A percentile compares a stretch with the other conserved stretches of the same genome.
These are phyloP conservation scores for Apocheima hispidaria DNA, from an alignment of 2,888 invertebrate species.

Conservation along the genomic window DNA sequence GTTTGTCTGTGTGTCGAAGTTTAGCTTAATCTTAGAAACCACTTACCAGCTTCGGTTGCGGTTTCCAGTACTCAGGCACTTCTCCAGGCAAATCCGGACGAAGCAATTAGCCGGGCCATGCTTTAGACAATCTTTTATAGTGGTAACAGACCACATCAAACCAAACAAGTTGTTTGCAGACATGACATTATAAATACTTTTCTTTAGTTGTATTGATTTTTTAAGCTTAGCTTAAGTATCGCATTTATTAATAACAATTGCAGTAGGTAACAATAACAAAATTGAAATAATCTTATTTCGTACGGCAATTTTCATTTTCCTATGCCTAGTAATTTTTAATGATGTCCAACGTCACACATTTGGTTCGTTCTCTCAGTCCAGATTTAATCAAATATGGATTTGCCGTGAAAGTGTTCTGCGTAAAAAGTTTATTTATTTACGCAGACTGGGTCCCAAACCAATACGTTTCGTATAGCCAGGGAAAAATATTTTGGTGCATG, in stretches of 20 bases:
- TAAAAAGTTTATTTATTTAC: constrained; percentile 36
- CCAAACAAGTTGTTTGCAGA: neutral
- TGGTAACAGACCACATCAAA: neutral
- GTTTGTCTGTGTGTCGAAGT: neutral
- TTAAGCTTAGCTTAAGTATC: too few species aligned
- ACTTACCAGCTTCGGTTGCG: constrained; percentile 25
- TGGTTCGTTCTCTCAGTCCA: neutral
- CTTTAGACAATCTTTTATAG: constrained; percentile 6
- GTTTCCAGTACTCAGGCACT: constrained; percentile 12
- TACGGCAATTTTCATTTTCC: neutral
- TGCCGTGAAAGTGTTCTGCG: constrained; percentile 13
- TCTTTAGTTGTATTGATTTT: too few species aligned
- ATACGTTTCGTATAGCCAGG: constrained; percentile 21
- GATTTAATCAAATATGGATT: constrained; percentile 32
- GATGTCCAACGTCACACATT: neutral
- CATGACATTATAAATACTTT: too few species aligned
- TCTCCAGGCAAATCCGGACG: constrained; percentile 1
- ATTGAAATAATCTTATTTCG: too few species aligned
- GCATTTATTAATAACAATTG: too few species aligned
- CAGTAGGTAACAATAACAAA: too few species aligned
- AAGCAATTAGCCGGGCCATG: constrained; percentile 11
- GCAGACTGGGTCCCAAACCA: constrained; percentile 28
- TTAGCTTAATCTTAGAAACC: constrained; percentile 22
- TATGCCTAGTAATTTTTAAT: neutral
- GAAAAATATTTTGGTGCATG: constrained; percentile 31